Conservation (phyloP, 2,113 vertebrate species). For the Larimichthys crocea region DNA sequence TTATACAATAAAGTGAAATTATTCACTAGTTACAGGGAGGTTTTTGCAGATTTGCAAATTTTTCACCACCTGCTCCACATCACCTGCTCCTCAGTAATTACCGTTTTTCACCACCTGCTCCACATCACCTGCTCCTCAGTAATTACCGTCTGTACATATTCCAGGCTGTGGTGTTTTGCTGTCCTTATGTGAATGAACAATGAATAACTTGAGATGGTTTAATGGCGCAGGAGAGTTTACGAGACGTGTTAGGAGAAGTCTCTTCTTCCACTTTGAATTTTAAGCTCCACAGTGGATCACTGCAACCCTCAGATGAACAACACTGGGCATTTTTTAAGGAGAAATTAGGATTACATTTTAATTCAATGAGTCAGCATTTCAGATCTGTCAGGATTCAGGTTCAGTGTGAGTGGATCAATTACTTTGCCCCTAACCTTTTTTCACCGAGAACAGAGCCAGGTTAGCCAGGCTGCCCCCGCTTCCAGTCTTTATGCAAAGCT, state of each 20-base stretch:
- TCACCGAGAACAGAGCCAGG: neutral
- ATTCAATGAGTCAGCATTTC: neutral
- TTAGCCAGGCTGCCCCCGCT: neutral
- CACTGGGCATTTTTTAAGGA: neutral
- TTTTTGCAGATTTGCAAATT: neutral
- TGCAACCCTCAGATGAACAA: neutral
- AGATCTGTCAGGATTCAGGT: neutral
- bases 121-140: neutral
- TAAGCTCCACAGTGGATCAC: neutral
- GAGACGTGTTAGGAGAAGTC: neutral
- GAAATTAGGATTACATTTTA: neutral
- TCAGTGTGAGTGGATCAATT: no score
- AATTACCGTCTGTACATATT: neutral
- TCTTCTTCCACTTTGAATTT: neutral
- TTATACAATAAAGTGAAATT: neutral
- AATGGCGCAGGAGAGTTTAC: neutral
- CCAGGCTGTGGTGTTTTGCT: neutral
- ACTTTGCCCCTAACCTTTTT: neutral
- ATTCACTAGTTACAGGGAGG: neutral
- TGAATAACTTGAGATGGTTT: neutral
- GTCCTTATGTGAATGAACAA: neutral
- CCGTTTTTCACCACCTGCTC: neutral
- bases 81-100: no score
- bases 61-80: neutral
- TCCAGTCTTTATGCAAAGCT: neutral